A percentile compares a stretch with the other conserved stretches of the same genome.
Evolutionary conservation across 2,797 vertebrate species (phyloP).

Genomic region (Sebastes trivittatus): DNA sequence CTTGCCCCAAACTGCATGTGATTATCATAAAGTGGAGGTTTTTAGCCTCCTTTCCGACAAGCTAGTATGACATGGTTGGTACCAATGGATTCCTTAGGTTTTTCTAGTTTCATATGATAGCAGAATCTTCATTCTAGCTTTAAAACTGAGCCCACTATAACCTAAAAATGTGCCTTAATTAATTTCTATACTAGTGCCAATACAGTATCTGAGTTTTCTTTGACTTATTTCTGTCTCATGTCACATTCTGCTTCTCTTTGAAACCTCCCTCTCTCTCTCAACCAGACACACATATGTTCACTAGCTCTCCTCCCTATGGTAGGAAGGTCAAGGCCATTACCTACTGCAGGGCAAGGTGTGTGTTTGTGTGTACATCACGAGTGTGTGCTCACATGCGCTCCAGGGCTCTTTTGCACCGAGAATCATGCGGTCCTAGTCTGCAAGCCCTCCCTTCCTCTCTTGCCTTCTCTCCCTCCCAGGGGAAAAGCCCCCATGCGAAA

Average conservation of each 20-base stretch:
- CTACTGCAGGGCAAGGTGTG: slow-evolving; percentile 23
- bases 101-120: too few relatives aligned
- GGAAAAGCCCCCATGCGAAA: slow-evolving; percentile 74
- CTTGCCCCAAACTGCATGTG: too few relatives aligned
- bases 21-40: too few relatives aligned
- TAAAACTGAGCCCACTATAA: too few relatives aligned
- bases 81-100: too few relatives aligned
- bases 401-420: slow-evolving; percentile 26
- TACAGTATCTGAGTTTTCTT: background rate
- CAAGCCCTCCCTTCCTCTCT: slow-evolving; percentile 51
- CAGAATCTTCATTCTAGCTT: too few relatives aligned
- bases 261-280: background rate
- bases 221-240: background rate
- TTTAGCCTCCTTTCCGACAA: too few relatives aligned
- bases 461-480: slow-evolving; percentile 52
- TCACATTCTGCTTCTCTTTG: background rate
- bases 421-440: slow-evolving; percentile 42
- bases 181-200: too few relatives aligned
- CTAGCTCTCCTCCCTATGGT: background rate
- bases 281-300: background rate
- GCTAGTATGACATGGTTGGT: too few relatives aligned
- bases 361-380: slow-evolving; percentile 24
- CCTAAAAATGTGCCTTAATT: too few relatives aligned
- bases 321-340: slow-evolving; percentile 34
- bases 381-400: slow-evolving; percentile 12